These are phyloP conservation scores for Tetramorium alpestre DNA, from an alignment of 1,140 invertebrate genomes.

Conservation along the genomic window DNA sequence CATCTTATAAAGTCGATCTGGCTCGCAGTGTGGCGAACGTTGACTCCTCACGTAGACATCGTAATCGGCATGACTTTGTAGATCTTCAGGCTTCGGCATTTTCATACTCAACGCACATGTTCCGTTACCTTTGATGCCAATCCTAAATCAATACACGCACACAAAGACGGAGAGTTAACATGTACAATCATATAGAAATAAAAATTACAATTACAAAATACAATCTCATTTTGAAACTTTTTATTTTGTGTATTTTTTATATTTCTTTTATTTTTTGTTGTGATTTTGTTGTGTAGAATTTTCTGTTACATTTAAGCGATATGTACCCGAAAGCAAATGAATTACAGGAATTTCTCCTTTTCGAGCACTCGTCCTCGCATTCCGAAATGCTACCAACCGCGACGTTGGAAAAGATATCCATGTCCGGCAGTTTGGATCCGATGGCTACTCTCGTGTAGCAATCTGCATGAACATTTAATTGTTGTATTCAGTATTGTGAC, in stretches of 20 bases:
- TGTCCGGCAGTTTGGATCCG: constrained; percentile 76
- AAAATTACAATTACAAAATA: not conserved
- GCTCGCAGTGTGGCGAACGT: constrained; percentile 70
- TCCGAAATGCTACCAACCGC: constrained; percentile 75
- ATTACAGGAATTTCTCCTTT: constrained; percentile 74
- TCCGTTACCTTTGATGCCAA: constrained; percentile 88
- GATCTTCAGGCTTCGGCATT: constrained; percentile 80
- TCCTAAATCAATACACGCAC: constrained; percentile 82
- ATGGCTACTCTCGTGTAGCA: constrained; percentile 82
- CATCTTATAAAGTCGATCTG: constrained; percentile 58
- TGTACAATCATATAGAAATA: not conserved
- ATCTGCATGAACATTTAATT: constrained; percentile 71
- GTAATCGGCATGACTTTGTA: constrained; percentile 87
- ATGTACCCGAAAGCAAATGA: constrained; percentile 82
- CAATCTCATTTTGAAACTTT: not conserved
- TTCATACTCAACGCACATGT: constrained; percentile 87
- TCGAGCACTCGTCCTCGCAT: constrained; percentile 81
- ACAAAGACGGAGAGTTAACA: not conserved
- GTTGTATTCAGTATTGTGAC: not conserved
- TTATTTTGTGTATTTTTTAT: not conserved
- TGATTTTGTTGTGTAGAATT: not conserved
- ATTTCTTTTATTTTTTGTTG: not conserved
- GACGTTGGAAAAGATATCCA: constrained; percentile 70
- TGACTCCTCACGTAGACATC: constrained; percentile 86
- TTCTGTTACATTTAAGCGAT: not conserved